These are phyloP conservation scores for Cephalopterus ornatus DNA, from an alignment of 2,113 vertebrate genomes.

Conservation along the genomic window DNA sequence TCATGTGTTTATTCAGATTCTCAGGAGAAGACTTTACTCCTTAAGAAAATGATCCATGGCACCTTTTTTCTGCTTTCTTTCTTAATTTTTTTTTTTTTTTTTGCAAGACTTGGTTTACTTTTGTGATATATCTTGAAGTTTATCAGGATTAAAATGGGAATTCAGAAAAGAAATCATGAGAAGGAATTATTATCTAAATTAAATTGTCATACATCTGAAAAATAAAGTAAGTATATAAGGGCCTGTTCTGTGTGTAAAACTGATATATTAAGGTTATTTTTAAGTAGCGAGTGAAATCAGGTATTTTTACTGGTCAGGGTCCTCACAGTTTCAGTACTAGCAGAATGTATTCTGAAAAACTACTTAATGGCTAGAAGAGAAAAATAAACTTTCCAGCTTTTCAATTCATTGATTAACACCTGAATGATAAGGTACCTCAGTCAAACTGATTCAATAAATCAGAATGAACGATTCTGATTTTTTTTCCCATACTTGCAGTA, in stretches of 20 bases:
- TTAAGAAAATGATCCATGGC: accelerated
- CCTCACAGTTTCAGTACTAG: not conserved
- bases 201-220: not conserved
- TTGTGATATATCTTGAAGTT: not conserved
- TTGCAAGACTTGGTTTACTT: accelerated
- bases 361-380: not conserved
- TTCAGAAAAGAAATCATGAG: not conserved
- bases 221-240: not conserved
- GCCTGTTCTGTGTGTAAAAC: not conserved
- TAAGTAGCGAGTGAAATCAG: not conserved
- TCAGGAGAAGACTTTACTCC: not conserved
- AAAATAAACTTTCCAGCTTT: not conserved
- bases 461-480: not conserved
- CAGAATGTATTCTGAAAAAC: not conserved
- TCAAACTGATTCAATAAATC: not conserved
- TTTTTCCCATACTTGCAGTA: not conserved
- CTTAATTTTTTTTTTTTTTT: not conserved
- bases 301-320: not conserved
- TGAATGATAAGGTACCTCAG: not conserved
- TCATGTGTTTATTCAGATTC: not conserved
- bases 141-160: not conserved
- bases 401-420: not conserved
- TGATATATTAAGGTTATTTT: not conserved
- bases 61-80: accelerated
- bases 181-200: not conserved